Percentiles rank a stretch among this genome's conserved stretches.
Conservation (phyloP, 2,113 vertebrate species). For the Hippolais icterina region DNA sequence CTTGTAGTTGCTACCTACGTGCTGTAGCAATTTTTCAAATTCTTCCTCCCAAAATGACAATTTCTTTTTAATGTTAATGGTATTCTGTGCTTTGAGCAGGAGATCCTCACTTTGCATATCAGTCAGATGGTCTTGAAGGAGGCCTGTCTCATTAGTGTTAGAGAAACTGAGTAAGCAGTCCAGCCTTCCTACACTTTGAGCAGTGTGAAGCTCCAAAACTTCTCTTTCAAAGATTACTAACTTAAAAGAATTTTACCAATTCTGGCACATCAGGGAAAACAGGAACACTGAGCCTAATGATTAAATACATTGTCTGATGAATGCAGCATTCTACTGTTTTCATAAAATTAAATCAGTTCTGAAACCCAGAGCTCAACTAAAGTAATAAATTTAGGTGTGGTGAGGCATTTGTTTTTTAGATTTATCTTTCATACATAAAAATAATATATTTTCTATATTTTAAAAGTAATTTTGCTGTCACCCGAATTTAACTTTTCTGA, state of each 20-base stretch:
- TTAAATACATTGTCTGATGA: not conserved
- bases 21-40: not conserved
- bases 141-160: not conserved
- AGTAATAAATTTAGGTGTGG: not conserved
- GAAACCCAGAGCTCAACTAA: not conserved
- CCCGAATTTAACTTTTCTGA: rapidly evolving
- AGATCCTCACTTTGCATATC: not conserved
- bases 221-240: not conserved
- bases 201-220: not conserved
- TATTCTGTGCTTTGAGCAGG: not conserved
- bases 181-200: not conserved
- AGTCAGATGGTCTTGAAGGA: not conserved
- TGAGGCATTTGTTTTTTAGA: not conserved
- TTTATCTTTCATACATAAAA: not conserved
- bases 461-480: not conserved
- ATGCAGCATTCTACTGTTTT: not conserved
- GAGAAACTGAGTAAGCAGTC: not conserved
- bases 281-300: not conserved
- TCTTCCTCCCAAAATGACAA: not conserved
- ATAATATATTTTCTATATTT: not conserved
- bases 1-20: not conserved
- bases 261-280: not conserved
- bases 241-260: not conserved
- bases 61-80: not conserved
- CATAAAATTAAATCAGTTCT: not conserved